These are phyloP conservation scores for Luffia ferchaultella DNA, from an alignment of 2,888 invertebrate genomes.

Conservation along the genomic window DNA sequence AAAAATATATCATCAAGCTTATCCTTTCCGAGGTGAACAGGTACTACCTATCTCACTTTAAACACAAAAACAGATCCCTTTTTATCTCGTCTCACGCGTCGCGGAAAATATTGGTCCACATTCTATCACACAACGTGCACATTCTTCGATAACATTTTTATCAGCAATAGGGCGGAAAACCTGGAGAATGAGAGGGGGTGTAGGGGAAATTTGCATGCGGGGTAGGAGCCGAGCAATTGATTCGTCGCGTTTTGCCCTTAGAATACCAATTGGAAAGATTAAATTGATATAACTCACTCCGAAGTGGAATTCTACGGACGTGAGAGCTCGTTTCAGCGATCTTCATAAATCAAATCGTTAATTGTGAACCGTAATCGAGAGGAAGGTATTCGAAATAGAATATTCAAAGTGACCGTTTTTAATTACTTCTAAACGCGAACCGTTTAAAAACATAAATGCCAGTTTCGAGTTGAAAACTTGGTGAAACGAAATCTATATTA, in stretches of 20 bases:
- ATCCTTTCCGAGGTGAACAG: no score
- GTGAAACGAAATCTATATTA: no score
- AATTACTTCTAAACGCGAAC: no score
- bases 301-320: slow-evolving; percentile 20
- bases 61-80: no score
- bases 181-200: slow-evolving; percentile 10
- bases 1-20: no score
- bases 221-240: slow-evolving; percentile 41
- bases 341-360: slow-evolving; percentile 7
- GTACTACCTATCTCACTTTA: no score
- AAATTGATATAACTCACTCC: slow-evolving; percentile 54
- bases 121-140: slow-evolving; percentile 51
- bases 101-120: slow-evolving; percentile 42
- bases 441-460: no score
- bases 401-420: no score
- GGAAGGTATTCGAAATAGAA: no score
- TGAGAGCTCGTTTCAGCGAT: slow-evolving; percentile 17
- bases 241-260: slow-evolving; percentile 41
- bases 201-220: slow-evolving; percentile 37
- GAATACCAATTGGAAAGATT: slow-evolving; percentile 60
- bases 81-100: background rate
- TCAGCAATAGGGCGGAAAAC: slow-evolving; percentile 21
- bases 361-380: slow-evolving; percentile 3
- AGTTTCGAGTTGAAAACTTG: no score
- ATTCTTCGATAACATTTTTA: slow-evolving; percentile 57